Base-by-base conservation (phyloP, 2,888 invertebrate species). In the Hoplodrina ambigua region DNA sequence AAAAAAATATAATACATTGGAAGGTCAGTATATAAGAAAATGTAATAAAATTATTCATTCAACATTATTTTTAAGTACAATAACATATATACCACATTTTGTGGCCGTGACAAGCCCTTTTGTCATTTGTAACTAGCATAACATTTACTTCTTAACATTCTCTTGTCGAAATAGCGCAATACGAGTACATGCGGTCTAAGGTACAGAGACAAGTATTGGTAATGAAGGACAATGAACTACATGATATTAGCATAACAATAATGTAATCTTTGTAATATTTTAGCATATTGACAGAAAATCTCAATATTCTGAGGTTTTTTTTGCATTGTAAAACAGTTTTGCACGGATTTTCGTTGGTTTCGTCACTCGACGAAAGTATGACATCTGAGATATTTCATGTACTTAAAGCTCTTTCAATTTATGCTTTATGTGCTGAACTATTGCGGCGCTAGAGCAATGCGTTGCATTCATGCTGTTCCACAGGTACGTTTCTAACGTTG, bases 201-300 rank as follows among this genome's bases (percentile, higher is more conserved):
- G 17, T 4, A 46, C 20, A 52, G 5, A 46, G 17, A 13, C 46
- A 5, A 46, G 10, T 46, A 13, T 69, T 54, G 1, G 25, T 53
- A 52, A 37, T 2, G 75, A 64, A 54, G 54, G 41, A 49, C 75
- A 2, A 13, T 41, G 19, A 49, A 41, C n/a, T 1, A 10, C 2
- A 41, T 19, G 15, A 11, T 17, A 19, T 71, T 55, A 50, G 25
- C 55, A 75, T 67, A 75, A 54, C 15, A 4, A 55, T 41, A 37
- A 20, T 17, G 0, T 19, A 33, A 37, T 13, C 37, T 25, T 65
- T 46, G 19, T 20, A 30, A 41, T 5, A n/a, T 72, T 71, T 19
- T 0, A 20, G 3, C 13, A 37, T 15, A 44, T n/a, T 68, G 55
- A 52, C 55, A 46, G 44, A 72, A 46, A 68, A 56, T 67, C 67